Percentiles rank a stretch among this genome's conserved stretches.
Evolutionary conservation across 2,797 vertebrate genomes (phyloP).

Genomic region (Linurgus olivaceus): DNA sequence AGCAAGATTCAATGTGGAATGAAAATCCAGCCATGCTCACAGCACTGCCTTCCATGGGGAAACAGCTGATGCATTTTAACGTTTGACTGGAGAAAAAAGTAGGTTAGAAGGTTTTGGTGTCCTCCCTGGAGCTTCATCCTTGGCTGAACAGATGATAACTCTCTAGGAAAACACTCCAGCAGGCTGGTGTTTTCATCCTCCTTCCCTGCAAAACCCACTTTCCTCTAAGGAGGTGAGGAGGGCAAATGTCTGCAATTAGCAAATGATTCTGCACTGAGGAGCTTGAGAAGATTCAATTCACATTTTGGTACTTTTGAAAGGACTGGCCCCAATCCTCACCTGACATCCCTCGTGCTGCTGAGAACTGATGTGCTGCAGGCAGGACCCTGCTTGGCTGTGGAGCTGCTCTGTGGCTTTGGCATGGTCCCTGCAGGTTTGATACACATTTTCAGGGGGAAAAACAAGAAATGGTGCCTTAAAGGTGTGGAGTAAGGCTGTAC

Average conservation of each 20-base stretch:
- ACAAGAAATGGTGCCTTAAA: neutral
- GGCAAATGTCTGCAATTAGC: neutral
- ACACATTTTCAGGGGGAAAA: neutral
- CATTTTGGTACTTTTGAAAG: neutral
- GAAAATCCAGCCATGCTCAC: neutral
- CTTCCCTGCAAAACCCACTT: neutral
- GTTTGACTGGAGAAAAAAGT: constrained; percentile 14
- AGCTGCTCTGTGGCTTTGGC: neutral
- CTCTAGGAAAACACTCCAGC: neutral
- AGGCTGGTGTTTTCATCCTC: neutral
- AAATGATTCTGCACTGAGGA: neutral
- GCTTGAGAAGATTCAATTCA: accelerated
- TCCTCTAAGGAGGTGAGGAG: neutral
- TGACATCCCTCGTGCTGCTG: accelerated
- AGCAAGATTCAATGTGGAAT: neutral
- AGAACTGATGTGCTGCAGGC: neutral
- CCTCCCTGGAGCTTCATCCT: constrained; percentile 16
- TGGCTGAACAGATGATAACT: neutral
- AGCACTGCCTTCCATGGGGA: neutral
- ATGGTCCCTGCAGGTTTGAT: neutral
- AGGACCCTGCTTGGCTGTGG: neutral
- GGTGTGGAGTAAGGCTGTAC: neutral
- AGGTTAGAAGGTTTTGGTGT: constrained; percentile 43
- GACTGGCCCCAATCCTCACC: neutral
- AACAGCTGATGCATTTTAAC: constrained; percentile 15